Evolutionary conservation across 2,888 invertebrate genomes (phyloP).

Genomic region (Tortricodes alternella): DNA sequence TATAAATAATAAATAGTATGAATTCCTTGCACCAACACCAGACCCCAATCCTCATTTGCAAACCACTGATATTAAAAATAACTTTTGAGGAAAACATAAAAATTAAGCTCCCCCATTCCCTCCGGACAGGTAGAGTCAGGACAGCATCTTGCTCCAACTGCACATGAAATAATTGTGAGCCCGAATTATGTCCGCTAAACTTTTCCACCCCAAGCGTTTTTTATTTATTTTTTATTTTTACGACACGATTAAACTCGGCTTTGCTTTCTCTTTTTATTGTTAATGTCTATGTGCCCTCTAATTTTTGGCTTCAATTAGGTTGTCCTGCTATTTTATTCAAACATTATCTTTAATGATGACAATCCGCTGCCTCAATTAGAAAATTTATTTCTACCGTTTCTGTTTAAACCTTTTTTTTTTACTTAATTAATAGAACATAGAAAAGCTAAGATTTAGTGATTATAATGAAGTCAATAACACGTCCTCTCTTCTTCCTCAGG

Average conservation of each 20-base stretch:
- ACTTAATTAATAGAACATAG: slow-evolving; percentile 6
- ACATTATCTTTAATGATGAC: slow-evolving; percentile 72
- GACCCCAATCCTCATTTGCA: slow-evolving; percentile 15
- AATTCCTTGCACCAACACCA: slow-evolving; percentile 11
- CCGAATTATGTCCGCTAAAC: slow-evolving; percentile 70
- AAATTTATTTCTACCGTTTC: slow-evolving; percentile 10
- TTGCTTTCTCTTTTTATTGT: slow-evolving; percentile 82
- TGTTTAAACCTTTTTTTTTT: slow-evolving; percentile 1
- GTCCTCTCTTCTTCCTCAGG: slow-evolving; percentile 79
- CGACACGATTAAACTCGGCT: slow-evolving; percentile 80
- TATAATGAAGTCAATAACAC: slow-evolving; percentile 62
- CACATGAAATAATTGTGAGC: slow-evolving; percentile 73
- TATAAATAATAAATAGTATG: slow-evolving; percentile 14
- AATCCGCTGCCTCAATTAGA: slow-evolving; percentile 42
- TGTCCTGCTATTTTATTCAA: slow-evolving; percentile 73
- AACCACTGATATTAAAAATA: slow-evolving; percentile 26
- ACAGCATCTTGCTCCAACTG: slow-evolving; percentile 55
- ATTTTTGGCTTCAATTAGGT: slow-evolving; percentile 79
- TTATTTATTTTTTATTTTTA: slow-evolving; percentile 83
- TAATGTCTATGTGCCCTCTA: slow-evolving; percentile 79
- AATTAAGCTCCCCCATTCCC: slow-evolving; percentile 41
- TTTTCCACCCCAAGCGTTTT: slow-evolving; percentile 78
- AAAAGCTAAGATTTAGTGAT: slow-evolving; percentile 22
- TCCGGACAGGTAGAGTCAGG: slow-evolving; percentile 66
- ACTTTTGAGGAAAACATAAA: slow-evolving; percentile 27